A percentile compares a stretch with the other conserved stretches of the same genome.
These are phyloP conservation scores for Lapara coniferarum DNA, from an alignment of 2,888 invertebrate genomes.

Conservation along the genomic window DNA sequence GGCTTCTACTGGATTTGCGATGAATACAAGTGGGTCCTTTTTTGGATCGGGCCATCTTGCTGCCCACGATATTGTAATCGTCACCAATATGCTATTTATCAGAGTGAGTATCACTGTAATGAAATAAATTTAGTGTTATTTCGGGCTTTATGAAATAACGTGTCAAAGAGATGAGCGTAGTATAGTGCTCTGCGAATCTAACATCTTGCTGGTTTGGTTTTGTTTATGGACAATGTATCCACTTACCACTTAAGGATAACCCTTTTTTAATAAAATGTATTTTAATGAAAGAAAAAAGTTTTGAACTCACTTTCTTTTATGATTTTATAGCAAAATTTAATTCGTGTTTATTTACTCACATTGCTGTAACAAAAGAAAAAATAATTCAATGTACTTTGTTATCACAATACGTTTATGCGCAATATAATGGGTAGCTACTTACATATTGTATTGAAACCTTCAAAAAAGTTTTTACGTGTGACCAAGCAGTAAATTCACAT, in stretches of 20 bases:
- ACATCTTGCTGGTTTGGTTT: too few species aligned
- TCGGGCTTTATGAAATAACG: too few species aligned
- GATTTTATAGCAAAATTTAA: not conserved
- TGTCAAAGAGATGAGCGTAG: too few species aligned
- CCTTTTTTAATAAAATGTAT: too few species aligned
- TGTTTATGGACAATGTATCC: too few species aligned
- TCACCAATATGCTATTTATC: not conserved
- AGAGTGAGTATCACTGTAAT: slow-evolving; percentile 9
- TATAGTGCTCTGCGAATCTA: too few species aligned
- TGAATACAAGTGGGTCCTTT: slow-evolving; percentile 53
- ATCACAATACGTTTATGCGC: slow-evolving; percentile 3
- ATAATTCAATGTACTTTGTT: not conserved
- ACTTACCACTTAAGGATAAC: too few species aligned
- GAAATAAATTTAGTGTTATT: not conserved
- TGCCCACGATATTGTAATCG: not conserved
- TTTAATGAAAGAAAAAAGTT: too few species aligned
- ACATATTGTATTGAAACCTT: not conserved
- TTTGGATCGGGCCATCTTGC: slow-evolving; percentile 39
- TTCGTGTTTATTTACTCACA: not conserved
- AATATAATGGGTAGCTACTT: not conserved
- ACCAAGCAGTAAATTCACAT: not conserved
- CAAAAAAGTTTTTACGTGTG: not conserved
- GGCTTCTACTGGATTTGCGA: slow-evolving; percentile 60
- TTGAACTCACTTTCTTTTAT: not conserved
- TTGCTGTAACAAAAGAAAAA: not conserved